These are phyloP conservation scores for Blastomussa wellsi DNA, from an alignment of 92 coral and sea anemone species.

Conservation along the genomic window DNA sequence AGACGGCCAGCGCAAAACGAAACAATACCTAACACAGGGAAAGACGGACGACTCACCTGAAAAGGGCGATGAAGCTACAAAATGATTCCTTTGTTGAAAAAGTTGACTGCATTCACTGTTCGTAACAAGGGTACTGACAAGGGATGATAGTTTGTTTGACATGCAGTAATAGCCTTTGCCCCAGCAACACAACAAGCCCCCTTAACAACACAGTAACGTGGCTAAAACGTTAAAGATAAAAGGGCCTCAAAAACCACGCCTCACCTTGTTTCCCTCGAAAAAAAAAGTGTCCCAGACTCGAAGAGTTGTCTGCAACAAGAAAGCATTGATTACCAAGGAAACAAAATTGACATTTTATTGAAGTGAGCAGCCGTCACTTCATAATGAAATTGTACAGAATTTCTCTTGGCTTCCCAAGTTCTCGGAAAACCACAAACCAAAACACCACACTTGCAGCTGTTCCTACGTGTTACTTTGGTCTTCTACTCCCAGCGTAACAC, in stretches of 20 bases:
- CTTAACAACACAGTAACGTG: background rate
- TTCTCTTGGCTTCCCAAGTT: no score
- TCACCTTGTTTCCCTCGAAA: slow-evolving; percentile 92
- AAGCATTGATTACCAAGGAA: background rate
- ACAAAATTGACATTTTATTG: background rate
- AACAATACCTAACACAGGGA: slow-evolving; percentile 65
- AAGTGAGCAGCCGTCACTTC: no score
- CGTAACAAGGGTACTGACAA: background rate
- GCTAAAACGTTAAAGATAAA: background rate
- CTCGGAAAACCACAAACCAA: no score
- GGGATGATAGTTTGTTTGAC: background rate
- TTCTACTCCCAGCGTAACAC: no score
- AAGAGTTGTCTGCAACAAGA: slow-evolving; percentile 68
- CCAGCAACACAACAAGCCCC: background rate
- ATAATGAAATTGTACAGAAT: no score
- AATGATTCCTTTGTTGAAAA: no score
- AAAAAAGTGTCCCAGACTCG: slow-evolving; percentile 95
- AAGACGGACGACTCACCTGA: background rate
- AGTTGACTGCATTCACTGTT: background rate
- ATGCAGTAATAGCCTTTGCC: background rate
- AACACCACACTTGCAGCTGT: no score
- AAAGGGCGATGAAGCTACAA: background rate
- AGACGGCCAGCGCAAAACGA: slow-evolving; percentile 92
- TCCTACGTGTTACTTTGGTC: no score
- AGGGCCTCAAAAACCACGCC: background rate